phyloP scores from a whole-genome alignment of 2,888 invertebrate genomes.

The Suillia variegata region DNA sequence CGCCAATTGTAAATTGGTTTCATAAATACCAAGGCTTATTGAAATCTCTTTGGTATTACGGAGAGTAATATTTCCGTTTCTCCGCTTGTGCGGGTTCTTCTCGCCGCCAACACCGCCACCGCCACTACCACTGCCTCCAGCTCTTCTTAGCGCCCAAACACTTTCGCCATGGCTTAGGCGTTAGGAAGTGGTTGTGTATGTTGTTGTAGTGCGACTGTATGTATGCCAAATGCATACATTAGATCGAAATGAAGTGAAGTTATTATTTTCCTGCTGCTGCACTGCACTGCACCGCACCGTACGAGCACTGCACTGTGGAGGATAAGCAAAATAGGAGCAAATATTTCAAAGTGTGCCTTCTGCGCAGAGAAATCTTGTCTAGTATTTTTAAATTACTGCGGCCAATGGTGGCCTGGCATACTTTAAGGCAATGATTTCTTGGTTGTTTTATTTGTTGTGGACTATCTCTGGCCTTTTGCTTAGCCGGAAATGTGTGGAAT shows the following conservation, averaged over 20 bases:
- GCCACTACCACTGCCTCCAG: too few relatives aligned
- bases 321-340: neutral
- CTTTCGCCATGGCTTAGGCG: neutral
- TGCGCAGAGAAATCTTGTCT: too few relatives aligned
- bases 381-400: neutral
- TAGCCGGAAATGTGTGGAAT: too few relatives aligned
- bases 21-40: constrained; percentile 18
- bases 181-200: too few relatives aligned
- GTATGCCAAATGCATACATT: neutral
- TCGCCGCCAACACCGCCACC: neutral
- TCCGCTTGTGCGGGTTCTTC: neutral
- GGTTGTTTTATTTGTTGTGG: too few relatives aligned
- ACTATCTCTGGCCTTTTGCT: too few relatives aligned
- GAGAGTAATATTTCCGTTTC: neutral
- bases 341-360: neutral
- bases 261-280: constrained; percentile 2
- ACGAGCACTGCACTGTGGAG: too few relatives aligned
- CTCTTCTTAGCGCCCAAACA: neutral
- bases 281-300: too few relatives aligned
- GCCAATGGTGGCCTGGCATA: too few relatives aligned
- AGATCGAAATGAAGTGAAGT: neutral
- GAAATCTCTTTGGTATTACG: constrained; percentile 12
- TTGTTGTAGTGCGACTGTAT: neutral
- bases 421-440: too few relatives aligned
- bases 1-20: constrained; percentile 15